Evolutionary conservation across 2,113 vertebrate species (phyloP), one percentile per base, ranked within the genome.

Genomic region (Charadrius vociferus): DNA sequence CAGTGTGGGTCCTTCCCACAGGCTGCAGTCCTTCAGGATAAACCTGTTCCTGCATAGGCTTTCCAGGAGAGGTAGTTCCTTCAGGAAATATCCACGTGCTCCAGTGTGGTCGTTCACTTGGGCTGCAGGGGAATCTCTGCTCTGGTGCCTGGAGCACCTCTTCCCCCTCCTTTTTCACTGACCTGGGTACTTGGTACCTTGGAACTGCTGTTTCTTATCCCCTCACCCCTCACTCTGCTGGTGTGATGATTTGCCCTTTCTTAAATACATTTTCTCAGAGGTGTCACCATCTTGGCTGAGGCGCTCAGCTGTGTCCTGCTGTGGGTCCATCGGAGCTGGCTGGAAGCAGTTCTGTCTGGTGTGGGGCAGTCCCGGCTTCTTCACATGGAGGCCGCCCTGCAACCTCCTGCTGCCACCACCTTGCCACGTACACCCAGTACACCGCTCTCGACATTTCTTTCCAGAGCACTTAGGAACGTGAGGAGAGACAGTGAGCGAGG

Each of bases 311-410:
- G 9, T 50, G 18, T 37, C 47, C 27, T 58, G n/a, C 0, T 0
- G 7, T 63, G 20, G 7, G 49, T 88, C 36, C 7, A 0, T 41
- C 0, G 0, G 30, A 67, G 41, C 24, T 70, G 62, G 24, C n/a
- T 84, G 23, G 18, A 80, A 68, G 68, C 43, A 55, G 21, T 32
- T 78, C 5, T 19, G 1, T 29, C 41, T 82, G 66, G 14, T 7
- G 19, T 3, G 30, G 47, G 32, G 14, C n/a, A 30, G 21, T n/a
- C 34, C 23, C 1, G 3, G 45, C 18, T 30, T 49, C 47, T 53
- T 73, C 14, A 14, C 14, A 3, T 21, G 52, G 24, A 52, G 61
- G 22, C 65, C 20, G 27, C 32, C 36, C 30, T 62, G 30, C 66
- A 88, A 27, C 21, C 19, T 32, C 21, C 20, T 10, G 6, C 53